Base-by-base conservation (phyloP, 2,113 vertebrate genomes). In the Dasyornis broadbenti region DNA sequence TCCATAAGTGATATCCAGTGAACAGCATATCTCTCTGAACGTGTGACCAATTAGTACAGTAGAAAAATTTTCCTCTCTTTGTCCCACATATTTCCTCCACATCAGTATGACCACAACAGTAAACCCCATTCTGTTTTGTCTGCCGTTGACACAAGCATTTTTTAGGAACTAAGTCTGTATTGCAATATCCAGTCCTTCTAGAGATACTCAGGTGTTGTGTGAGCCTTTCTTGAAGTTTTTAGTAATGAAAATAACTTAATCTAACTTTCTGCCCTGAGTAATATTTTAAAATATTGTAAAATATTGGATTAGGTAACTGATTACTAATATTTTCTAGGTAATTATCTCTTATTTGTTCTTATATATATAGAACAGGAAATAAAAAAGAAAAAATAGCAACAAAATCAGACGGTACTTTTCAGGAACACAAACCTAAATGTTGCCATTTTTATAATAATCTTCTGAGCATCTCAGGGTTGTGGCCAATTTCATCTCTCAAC, bases 71-170 rank as follows among this genome's bases (percentile, higher is more conserved):
- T 53, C 8, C 0, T 50, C 21, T 71, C 33, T 57, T 73, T 39
- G 63, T 73, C 10, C 17, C 9, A 31, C 15, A 4, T 91, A n/a
- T 73, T 84, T 90, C 30, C 4, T 84, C 20, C 44, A n/a, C 8
- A 53, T 61, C 8, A 47, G 11, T 49, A 33, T 37, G 33, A 89
- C 45, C 15, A 22, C 50, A 86, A 68, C 4, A 63, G 18, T 28
- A 90, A 75, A 68, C 3, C 7, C 3, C 14, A 42, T 13, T 5
- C 5, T 61, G 44, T 54, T 91, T 22, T 69, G 16, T 16, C 10
- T 35, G 7, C 10, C 18, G 3, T 7, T 52, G 28, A 27, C n/a
- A 45, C 2, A 23, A 2, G 3, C 3, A 28, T 5, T 37, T 71
- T 40, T 75, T 35, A 72, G n/a, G n/a, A 86, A 5, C 24, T 57